These are phyloP conservation scores for Myzus persicae DNA, from an alignment of 1,140 invertebrate genomes.

Conservation along the genomic window DNA sequence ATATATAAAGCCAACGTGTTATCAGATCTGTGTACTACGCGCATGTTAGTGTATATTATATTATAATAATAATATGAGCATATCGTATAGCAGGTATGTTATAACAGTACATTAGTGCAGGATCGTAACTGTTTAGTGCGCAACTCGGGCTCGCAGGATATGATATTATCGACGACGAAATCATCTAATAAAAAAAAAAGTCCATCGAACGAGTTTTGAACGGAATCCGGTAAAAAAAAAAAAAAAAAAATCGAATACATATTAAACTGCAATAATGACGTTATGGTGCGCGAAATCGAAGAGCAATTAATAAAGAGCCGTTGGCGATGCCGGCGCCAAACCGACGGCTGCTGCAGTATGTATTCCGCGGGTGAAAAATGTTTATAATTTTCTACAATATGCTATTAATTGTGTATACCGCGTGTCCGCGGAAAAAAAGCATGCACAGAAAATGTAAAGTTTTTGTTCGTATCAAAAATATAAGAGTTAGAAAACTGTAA, in stretches of 20 bases:
- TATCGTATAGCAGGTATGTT: neutral
- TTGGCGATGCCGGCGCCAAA: neutral
- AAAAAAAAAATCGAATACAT: neutral
- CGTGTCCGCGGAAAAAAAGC: too few species aligned
- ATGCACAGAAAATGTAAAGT: too few species aligned
- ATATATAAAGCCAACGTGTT: neutral
- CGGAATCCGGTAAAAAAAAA: neutral
- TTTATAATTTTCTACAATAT: neutral
- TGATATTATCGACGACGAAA: neutral
- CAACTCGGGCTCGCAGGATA: neutral
- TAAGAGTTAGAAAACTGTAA: too few species aligned
- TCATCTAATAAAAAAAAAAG: neutral
- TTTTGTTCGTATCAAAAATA: too few species aligned
- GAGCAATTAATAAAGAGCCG: neutral
- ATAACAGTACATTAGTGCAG: constrained; percentile 27
- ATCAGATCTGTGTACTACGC: constrained; percentile 36
- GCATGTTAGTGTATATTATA: neutral
- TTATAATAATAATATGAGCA: neutral
- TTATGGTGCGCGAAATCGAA: neutral
- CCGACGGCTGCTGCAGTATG: neutral
- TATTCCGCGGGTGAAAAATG: neutral
- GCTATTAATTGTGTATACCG: neutral
- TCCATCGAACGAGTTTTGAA: neutral
- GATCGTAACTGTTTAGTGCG: neutral
- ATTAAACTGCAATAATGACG: neutral